Evolutionary conservation across 2,113 vertebrate species (phyloP).

Genomic region (Copsychus sechellarum): DNA sequence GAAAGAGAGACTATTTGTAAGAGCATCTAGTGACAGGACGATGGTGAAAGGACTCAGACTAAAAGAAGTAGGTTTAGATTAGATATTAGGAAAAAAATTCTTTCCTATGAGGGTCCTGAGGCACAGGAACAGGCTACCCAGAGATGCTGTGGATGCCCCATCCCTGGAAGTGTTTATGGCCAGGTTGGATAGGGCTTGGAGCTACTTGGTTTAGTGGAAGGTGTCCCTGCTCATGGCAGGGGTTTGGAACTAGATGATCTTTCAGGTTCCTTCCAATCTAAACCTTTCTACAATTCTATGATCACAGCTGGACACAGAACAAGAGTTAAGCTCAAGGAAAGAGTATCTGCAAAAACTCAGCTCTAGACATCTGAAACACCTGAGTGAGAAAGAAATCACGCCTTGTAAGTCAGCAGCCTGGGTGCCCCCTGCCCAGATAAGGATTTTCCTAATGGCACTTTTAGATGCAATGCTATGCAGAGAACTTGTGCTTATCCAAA

Average conservation of each 20-base stretch:
- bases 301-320: background rate
- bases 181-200: background rate
- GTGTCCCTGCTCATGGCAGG: background rate
- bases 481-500: background rate
- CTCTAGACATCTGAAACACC: background rate
- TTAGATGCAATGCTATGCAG: background rate
- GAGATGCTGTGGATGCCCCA: fast-evolving
- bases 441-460: background rate
- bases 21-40: no score
- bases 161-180: background rate
- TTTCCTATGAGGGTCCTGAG: background rate
- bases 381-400: background rate
- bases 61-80: background rate
- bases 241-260: background rate
- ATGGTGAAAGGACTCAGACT: background rate
- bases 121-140: background rate
- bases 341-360: background rate
- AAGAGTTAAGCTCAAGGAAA: background rate
- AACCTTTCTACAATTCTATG: background rate
- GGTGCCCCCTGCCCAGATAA: background rate
- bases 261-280: background rate
- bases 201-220: background rate
- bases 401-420: background rate
- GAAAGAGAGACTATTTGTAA: background rate
- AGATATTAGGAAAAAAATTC: background rate